Evolutionary conservation across 2,113 vertebrate genomes (phyloP), one percentile per base, ranked within the genome.

Genomic region (Psilopogon haemacephalus): DNA sequence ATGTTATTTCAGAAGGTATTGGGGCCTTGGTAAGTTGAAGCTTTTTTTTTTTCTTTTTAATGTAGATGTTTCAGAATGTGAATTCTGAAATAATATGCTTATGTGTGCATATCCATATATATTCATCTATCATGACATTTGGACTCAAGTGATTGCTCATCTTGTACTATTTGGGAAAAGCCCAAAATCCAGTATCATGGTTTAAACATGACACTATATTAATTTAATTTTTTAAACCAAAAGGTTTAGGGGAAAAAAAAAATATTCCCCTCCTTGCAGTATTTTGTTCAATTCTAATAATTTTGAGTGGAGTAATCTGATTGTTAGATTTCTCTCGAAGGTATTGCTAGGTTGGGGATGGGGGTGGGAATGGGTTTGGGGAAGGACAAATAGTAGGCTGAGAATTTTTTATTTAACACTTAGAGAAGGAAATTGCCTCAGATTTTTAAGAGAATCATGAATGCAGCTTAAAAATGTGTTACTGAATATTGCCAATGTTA

Each of bases 401-500:
- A 30, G 71, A 75, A 19, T 20, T 58, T 27, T 93, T 78, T 59
- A 59, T 44, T 84, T 86, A 91, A 63, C 26, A 18, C 21, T 48
- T 62, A 62, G n/a, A 60, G 75, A 80, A 79, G 35, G 35, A 48
- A 75, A 68, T 69, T 86, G 55, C 40, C 55, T 67, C 89, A 85
- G 40, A 32, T 77, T 60, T 92, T n/a, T 52, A 75, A 75, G n/a
- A n/a, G n/a, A 94, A 62, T 68, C 35, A 27, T 62, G 69, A 77
- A 73, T 88, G 9, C 21, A 28, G 44, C 84, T 93, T 91, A 67
- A 37, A 2, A 90, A 18, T 86, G 35, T 88, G 48, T 94, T 86
- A 60, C 54, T 93, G 70, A 95, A 89, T 96, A 46, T 94, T 96
- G 83, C 60, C 68, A 50, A 90, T 96, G 92, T 96, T 95, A 2